phyloP scores from a whole-genome alignment of 2,888 invertebrate species.

The Eurois occulta region DNA sequence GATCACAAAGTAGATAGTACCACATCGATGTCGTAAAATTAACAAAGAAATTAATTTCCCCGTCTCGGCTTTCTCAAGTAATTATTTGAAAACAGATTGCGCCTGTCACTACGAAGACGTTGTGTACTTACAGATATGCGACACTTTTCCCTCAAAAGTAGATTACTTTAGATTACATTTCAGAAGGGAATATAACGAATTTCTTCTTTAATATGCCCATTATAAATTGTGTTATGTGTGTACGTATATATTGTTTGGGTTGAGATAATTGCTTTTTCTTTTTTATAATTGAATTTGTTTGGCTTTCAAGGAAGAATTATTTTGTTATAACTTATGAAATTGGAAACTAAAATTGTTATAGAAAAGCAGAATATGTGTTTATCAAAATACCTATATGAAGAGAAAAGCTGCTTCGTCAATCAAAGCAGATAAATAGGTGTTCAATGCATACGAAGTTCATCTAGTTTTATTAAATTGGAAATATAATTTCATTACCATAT shows the following conservation, averaged over 20 bases:
- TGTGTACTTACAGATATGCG: slow-evolving; percentile 73
- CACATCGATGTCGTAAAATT: slow-evolving; percentile 80
- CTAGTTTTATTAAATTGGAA: neutral
- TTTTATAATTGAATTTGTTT: slow-evolving; percentile 1
- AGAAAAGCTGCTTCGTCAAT: neutral
- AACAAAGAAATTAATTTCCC: slow-evolving; percentile 87
- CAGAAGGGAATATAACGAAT: neutral
- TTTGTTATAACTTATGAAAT: neutral
- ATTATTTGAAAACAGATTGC: slow-evolving; percentile 89
- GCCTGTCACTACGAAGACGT: slow-evolving; percentile 81
- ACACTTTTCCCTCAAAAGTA: slow-evolving; percentile 42
- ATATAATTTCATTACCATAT: neutral
- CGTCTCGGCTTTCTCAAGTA: slow-evolving; percentile 87
- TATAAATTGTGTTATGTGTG: slow-evolving; percentile 5
- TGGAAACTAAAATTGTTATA: neutral
- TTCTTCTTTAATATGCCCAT: slow-evolving; percentile 14
- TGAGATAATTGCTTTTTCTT: slow-evolving; percentile 34
- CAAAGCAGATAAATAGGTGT: neutral
- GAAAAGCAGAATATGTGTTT: neutral
- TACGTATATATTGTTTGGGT: slow-evolving; percentile 29
- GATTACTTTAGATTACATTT: slow-evolving; percentile 38
- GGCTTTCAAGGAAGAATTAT: neutral
- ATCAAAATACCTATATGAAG: neutral
- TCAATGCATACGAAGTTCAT: neutral
- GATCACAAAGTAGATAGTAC: slow-evolving; percentile 63